A percentile compares a stretch with the other conserved stretches of the same genome.
Conservation (phyloP, 2,888 invertebrate species). For the Melinaea marsaeus region DNA sequence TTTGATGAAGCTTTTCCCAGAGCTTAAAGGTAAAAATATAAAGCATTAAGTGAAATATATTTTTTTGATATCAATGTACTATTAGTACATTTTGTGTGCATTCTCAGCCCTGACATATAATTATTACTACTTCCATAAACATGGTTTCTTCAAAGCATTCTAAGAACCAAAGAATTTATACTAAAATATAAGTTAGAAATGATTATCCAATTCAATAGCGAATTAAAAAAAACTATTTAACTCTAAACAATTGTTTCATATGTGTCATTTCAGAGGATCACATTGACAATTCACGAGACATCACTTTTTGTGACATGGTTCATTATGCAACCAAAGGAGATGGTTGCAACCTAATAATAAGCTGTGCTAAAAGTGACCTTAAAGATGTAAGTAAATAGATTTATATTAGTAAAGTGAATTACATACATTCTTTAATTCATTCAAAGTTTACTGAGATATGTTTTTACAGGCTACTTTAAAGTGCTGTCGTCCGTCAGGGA, state of each 20-base stretch:
- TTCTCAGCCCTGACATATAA: too few relatives aligned
- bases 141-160: too few relatives aligned
- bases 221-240: too few relatives aligned
- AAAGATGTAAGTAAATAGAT: conserved; percentile 45
- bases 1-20: conserved; percentile 42
- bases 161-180: too few relatives aligned
- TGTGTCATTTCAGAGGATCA: conserved; percentile 43
- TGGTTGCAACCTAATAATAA: conserved; percentile 50
- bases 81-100: too few relatives aligned
- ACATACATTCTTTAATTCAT: background rate
- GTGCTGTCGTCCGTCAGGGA: conserved; percentile 23
- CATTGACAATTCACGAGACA: conserved; percentile 54
- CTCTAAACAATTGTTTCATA: background rate
- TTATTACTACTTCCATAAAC: too few relatives aligned
- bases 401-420: conserved; percentile 21
- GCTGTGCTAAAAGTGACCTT: conserved; percentile 41
- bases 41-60: background rate
- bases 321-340: conserved; percentile 40
- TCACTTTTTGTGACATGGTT: conserved; percentile 49
- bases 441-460: background rate
- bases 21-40: conserved; percentile 42
- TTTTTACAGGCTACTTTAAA: conserved; percentile 28
- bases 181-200: too few relatives aligned
- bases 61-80: too few relatives aligned
- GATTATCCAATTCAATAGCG: too few relatives aligned